Percentiles rank a stretch among this genome's conserved stretches.
phyloP scores from a whole-genome alignment of 2,888 invertebrate genomes.

The Cybosia mesomella region DNA sequence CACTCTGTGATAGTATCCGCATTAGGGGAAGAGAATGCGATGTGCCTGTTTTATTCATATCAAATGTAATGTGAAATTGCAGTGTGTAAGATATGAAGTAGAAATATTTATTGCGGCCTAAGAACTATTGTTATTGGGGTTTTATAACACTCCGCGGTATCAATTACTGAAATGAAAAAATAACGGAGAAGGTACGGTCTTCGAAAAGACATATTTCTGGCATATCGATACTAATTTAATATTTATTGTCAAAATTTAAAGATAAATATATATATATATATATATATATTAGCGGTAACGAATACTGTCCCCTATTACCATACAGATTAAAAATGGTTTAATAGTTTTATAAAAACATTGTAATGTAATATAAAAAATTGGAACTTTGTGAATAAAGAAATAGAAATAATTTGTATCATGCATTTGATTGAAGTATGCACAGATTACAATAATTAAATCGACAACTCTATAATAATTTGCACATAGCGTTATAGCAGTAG shows the following conservation, averaged over 20 bases:
- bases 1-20: slow-evolving; percentile 16
- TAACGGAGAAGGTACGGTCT: not conserved
- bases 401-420: not conserved
- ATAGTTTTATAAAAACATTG: not conserved
- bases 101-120: not conserved
- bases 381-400: not conserved
- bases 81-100: slow-evolving; percentile 6
- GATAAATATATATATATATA: too few species aligned
- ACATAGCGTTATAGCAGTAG: not conserved
- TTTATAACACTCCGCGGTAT: not conserved
- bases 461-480: not conserved
- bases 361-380: not conserved
- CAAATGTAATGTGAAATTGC: slow-evolving; percentile 29
- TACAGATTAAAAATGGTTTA: too few species aligned
- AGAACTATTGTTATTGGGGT: not conserved
- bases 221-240: not conserved
- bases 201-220: not conserved
- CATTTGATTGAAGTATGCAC: not conserved
- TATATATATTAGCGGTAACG: too few species aligned
- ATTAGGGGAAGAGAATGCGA: slow-evolving; percentile 32
- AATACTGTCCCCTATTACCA: too few species aligned
- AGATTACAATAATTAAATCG: not conserved
- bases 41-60: slow-evolving; percentile 21
- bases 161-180: not conserved
- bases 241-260: not conserved